Evolutionary conservation across 2,113 vertebrate species (phyloP).

Genomic region (Megaptera novaeangliae): DNA sequence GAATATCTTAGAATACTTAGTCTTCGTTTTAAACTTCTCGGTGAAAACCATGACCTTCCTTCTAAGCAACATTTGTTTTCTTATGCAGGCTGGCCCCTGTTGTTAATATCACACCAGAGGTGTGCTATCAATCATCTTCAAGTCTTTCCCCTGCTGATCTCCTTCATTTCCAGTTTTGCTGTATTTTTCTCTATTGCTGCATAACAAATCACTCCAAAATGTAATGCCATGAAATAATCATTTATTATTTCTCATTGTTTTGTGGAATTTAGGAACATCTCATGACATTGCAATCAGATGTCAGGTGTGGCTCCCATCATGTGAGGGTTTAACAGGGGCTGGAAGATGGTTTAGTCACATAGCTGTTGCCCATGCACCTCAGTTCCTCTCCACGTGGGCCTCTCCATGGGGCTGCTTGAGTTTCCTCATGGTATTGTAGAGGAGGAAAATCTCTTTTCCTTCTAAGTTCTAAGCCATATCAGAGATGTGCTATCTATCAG

Average conservation of each 20-base stretch:
- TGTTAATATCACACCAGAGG: background rate
- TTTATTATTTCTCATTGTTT: background rate
- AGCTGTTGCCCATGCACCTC: background rate
- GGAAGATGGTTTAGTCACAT: background rate
- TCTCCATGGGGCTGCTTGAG: background rate
- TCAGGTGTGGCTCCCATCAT: background rate
- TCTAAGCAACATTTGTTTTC: background rate
- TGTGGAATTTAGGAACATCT: background rate
- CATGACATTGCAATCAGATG: background rate
- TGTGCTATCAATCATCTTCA: background rate
- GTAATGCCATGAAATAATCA: background rate
- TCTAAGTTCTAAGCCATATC: background rate
- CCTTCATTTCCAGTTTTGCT: background rate
- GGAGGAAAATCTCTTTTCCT: background rate
- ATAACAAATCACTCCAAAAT: background rate
- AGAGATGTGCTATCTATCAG: background rate
- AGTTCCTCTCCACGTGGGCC: background rate
- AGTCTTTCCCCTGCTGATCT: background rate
- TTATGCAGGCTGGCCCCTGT: background rate
- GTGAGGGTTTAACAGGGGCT: background rate
- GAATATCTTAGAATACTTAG: background rate
- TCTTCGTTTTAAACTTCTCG: background rate
- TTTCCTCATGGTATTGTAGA: background rate
- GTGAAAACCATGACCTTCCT: background rate
- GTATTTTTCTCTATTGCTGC: background rate